Conservation (phyloP, 2,888 invertebrate species). For the Hofmannophila pseudospretella region DNA sequence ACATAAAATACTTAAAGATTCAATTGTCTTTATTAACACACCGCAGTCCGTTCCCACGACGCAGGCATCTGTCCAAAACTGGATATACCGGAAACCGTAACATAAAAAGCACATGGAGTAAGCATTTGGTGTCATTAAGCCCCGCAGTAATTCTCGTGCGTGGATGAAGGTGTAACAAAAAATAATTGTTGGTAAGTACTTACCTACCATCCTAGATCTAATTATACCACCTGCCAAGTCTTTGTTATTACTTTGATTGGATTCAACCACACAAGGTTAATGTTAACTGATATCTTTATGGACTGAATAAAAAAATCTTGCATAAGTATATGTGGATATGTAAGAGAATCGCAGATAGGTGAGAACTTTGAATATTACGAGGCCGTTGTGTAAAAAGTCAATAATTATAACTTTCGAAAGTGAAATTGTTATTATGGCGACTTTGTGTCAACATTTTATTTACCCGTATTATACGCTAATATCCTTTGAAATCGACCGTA, state of each 20-base stretch:
- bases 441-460: constrained; percentile 14
- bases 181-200: constrained; percentile 7
- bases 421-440: constrained; percentile 15
- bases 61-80: constrained; percentile 60
- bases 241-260: constrained; percentile 1
- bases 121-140: constrained; percentile 34
- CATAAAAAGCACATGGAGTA: constrained; percentile 32
- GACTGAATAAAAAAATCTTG: no score
- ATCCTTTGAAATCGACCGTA: no score
- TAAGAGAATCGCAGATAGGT: no score
- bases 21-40: neutral
- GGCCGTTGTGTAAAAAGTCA: constrained; percentile 17
- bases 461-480: no score
- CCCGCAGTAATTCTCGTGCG: constrained; percentile 1
- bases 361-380: constrained; percentile 4
- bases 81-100: constrained; percentile 63
- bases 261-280: neutral
- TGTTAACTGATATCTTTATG: no score
- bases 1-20: neutral
- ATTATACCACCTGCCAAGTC: constrained; percentile 5
- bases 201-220: no score
- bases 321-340: no score
- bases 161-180: constrained; percentile 4
- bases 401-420: constrained; percentile 18
- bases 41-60: constrained; percentile 64